Evolutionary conservation across 1,140 invertebrate genomes (phyloP), one percentile per base, ranked within the genome.

Genomic region (Drosophila lacertosa): DNA sequence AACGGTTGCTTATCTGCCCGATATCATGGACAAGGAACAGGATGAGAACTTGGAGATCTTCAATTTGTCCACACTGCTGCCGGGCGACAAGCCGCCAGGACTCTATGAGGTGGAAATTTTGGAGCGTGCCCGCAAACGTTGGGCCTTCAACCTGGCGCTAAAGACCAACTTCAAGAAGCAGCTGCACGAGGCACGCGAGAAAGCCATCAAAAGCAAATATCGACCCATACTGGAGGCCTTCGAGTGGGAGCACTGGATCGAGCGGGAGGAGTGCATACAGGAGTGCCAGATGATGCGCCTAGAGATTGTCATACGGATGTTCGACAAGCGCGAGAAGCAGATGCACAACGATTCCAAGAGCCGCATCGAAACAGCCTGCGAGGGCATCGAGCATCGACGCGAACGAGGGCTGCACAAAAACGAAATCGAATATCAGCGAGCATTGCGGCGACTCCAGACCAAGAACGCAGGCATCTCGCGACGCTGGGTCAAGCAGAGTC

Each of bases 1-100:
- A 91, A 97, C 96, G 0, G 81, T 93, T 44, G 95, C 95, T 1
- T 97, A 95, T 58, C 93, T 95, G 26, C 91, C 91, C 0, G 90
- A 92, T 11, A 93, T 94, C 73, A 90, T 92, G 3, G 71, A 92
- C 35, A 72, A 82, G 4, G 76, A 80, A 0, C 37, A 58, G 7
- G 65, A 39, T 3, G 58, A 77, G 39, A 42, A 15, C 1, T 10
- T 90, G 0, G 91, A 91, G 53, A 48, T 91, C 0, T 91, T 86
- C 20, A 76, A 74, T 13, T 33, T 91, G 24, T 37, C 89, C 11
- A 67, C 54, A 0, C 18, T 89, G 3, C 59, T 91, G 29, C 10
- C 65, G 0, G 79, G 77, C 2, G 60, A 78, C 11, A 67, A 71
- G 40, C 74, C 73, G 7, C 90, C 91, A 0, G 90, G 89, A 10